These are phyloP conservation scores for Aporophyla nigra DNA, from an alignment of 2,888 invertebrate genomes.

Conservation along the genomic window DNA sequence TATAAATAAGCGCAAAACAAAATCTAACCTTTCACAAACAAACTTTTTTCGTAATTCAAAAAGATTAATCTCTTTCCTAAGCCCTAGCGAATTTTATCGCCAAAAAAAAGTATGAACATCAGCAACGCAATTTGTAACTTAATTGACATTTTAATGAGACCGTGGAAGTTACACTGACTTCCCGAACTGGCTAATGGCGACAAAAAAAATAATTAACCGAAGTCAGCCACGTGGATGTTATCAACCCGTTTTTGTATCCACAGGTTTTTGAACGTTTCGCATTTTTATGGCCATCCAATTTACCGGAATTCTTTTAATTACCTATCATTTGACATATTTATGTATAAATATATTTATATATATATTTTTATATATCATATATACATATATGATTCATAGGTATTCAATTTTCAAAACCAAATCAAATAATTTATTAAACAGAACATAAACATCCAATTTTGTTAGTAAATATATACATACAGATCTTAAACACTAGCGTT, in stretches of 20 bases:
- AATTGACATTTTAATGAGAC: constrained; percentile 64
- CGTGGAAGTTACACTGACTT: constrained; percentile 36
- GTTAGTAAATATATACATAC: too few relatives aligned
- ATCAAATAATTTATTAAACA: too few relatives aligned
- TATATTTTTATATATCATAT: too few relatives aligned
- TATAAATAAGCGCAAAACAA: constrained; percentile 4
- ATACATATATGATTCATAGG: background rate
- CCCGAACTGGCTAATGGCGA: constrained; percentile 4
- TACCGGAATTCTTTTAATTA: background rate
- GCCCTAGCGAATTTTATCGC: constrained; percentile 37
- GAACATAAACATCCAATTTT: too few relatives aligned
- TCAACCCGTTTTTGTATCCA: constrained; percentile 5
- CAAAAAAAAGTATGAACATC: constrained; percentile 56
- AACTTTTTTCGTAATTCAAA: constrained; percentile 23
- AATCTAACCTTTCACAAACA: background rate
- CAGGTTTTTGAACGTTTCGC: background rate
- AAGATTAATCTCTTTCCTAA: constrained; percentile 35
- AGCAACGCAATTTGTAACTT: constrained; percentile 57
- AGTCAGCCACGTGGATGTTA: background rate
- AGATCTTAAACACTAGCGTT: too few relatives aligned
- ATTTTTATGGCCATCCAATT: background rate
- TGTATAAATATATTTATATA: too few relatives aligned
- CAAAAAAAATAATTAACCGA: constrained; percentile 24
- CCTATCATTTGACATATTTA: background rate
- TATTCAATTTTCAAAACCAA: too few relatives aligned